Evolutionary conservation across 2,797 vertebrate genomes (phyloP), one percentile per base, ranked within the genome.

Genomic region (Cossypha heuglini): DNA sequence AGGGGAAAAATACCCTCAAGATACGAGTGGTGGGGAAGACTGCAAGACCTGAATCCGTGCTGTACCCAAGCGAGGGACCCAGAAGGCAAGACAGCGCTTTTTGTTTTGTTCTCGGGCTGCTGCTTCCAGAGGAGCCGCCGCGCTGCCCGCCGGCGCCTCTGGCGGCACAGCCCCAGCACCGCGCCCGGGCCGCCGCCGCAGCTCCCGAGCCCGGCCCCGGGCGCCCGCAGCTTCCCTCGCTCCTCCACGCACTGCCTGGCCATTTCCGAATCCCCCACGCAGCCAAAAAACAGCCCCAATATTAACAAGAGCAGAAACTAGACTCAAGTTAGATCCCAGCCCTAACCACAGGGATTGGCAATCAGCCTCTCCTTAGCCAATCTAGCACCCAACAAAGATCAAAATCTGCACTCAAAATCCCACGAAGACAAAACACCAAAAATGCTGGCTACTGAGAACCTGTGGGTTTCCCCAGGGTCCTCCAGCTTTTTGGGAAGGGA

Each of bases 41-140:
- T 5, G 11, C 18, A 58, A 4, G 16, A 35, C 10, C 33, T 4
- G 21, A 66, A 45, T 3, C 13, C 5, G 8, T 10, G 45, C 52
- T 4, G 35, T 2, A 5, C 5, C 15, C 62, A 35, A 12, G 43
- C 1, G 22, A 37, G 20, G 69, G 7, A 19, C 21, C 71, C 40
- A 29, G 45, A 35, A 46, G 1, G 13, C 51, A 48, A 26, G 57
- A 1, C 10, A 37, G 51, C 12, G 51, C 90, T 90, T 95, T 90
- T 91, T 93, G 82, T 86, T 94, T 62, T 82, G 86, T 69, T 92
- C 84, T 57, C 54, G 5, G 54, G 38, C 51, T 3, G 38, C 91
- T 24, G 51, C 8, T 86, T 21, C 46, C 80, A 69, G 55, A n/a
- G 42, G 54, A 69, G 71, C 42, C 11, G 77, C 42, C 11, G 46